Evolutionary conservation across 37 sponge, comb jelly and placozoan genomes (phyloP).

Genomic region (Petrosia ficiformis): DNA sequence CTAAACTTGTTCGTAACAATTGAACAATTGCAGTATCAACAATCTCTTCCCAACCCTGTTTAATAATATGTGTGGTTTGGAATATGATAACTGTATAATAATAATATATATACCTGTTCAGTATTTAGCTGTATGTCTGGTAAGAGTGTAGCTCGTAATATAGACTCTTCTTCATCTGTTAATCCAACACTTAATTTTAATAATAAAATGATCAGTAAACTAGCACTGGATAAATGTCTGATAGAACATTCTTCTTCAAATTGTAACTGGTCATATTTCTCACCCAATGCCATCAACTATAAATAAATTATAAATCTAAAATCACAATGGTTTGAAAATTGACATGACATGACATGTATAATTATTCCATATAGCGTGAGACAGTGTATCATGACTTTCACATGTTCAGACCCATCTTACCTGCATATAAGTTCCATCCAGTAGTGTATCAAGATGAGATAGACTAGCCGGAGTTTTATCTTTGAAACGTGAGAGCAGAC

Average conservation of each 20-base stretch:
- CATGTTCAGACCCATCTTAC: too few relatives aligned
- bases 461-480: slow-evolving; percentile 96
- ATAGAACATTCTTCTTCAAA: slow-evolving; percentile 43
- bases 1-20: slow-evolving; percentile 67
- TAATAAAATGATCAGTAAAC: slow-evolving; percentile 55
- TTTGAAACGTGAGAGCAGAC: slow-evolving; percentile 91
- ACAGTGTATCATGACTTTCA: too few relatives aligned
- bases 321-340: too few relatives aligned
- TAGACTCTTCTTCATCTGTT: slow-evolving; percentile 36
- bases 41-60: slow-evolving; percentile 79
- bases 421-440: slow-evolving; percentile 91
- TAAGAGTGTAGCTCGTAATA: slow-evolving; percentile 9
- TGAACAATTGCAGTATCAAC: slow-evolving; percentile 66
- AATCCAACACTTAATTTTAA: slow-evolving; percentile 24
- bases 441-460: slow-evolving; percentile 83
- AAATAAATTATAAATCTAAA: not conserved
- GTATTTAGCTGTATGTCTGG: not conserved
- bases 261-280: slow-evolving; percentile 55
- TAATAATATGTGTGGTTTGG: not conserved
- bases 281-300: slow-evolving; percentile 83
- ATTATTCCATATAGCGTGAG: not conserved
- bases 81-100: too few relatives aligned
- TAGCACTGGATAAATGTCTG: slow-evolving; percentile 70
- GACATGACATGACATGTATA: too few relatives aligned
- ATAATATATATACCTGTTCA: not conserved